Percentiles rank a stretch among this genome's conserved stretches.
These are phyloP conservation scores for Brachirus orientalis DNA, from an alignment of 2,113 vertebrate species.

Conservation along the genomic window DNA sequence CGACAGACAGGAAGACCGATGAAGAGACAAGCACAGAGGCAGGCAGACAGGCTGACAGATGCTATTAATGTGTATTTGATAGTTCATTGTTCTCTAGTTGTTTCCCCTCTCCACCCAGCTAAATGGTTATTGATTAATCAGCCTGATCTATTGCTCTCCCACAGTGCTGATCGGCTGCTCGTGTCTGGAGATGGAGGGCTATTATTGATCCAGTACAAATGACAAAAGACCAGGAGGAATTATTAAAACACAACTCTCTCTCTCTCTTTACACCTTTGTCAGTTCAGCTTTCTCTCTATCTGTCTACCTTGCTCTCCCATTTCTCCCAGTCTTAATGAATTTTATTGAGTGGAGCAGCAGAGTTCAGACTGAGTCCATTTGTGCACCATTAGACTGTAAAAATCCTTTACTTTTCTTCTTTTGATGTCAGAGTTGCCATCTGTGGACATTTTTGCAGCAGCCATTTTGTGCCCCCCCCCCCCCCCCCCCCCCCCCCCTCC, in stretches of 20 bases:
- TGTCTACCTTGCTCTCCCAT: conserved; percentile 33
- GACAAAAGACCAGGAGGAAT: conserved; percentile 78
- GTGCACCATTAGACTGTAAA: conserved; percentile 67
- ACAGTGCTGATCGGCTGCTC: conserved; percentile 72
- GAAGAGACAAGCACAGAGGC: conserved; percentile 43
- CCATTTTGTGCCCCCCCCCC: conserved; percentile 29
- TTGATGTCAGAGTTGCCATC: conserved; percentile 47
- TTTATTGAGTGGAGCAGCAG: conserved; percentile 73
- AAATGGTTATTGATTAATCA: conserved; percentile 81
- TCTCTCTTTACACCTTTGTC: conserved; percentile 6
- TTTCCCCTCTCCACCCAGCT: conserved; percentile 75
- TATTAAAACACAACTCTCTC: conserved; percentile 76
- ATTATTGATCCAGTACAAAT: conserved; percentile 70
- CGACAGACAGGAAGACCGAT: conserved; percentile 33
- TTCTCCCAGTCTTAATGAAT: conserved; percentile 70
- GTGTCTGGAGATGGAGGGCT: conserved; percentile 61
- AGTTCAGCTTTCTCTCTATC: background rate
- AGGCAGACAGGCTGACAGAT: conserved; percentile 54
- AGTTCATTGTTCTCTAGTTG: conserved; percentile 76
- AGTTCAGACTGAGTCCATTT: conserved; percentile 75
- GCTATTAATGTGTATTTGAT: conserved; percentile 75
- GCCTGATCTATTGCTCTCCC: conserved; percentile 76
- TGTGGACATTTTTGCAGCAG: conserved; percentile 17
- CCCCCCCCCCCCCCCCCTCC: too few species aligned
- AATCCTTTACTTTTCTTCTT: conserved; percentile 60